phyloP scores from a whole-genome alignment of 1,140 invertebrate genomes.

The Grapholita molesta region DNA sequence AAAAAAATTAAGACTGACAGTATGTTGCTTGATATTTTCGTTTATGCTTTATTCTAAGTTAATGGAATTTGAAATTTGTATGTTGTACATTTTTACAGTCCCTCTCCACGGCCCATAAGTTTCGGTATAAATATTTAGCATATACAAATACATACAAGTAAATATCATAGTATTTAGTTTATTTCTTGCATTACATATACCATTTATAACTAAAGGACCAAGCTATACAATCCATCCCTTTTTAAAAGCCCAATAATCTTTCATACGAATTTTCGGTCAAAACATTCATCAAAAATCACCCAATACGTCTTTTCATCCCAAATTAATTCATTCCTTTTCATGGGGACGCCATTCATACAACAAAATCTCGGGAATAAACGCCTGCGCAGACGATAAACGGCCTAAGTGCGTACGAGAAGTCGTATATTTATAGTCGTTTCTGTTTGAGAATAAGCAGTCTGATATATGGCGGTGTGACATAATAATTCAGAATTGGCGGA shows the following conservation, averaged over 20 bases:
- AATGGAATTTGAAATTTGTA: too few relatives aligned
- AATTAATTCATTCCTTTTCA: slow-evolving; percentile 5
- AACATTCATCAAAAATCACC: neutral
- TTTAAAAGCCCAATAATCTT: neutral
- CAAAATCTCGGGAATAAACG: neutral
- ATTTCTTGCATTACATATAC: too few relatives aligned
- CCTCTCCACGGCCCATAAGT: too few relatives aligned
- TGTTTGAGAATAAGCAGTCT: neutral
- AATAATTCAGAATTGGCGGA: neutral
- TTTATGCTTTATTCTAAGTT: too few relatives aligned
- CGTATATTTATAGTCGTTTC: neutral
- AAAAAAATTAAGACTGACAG: too few relatives aligned
- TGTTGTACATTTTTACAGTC: too few relatives aligned
- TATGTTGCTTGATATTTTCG: too few relatives aligned
- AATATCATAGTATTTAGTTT: too few relatives aligned
- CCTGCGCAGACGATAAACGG: neutral
- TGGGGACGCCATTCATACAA: neutral
- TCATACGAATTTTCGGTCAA: neutral
- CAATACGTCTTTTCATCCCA: neutral
- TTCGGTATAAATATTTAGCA: too few relatives aligned
- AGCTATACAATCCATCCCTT: neutral
- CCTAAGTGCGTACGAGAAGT: neutral
- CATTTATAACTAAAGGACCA: neutral
- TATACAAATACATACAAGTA: too few relatives aligned
- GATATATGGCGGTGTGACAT: neutral